phyloP scores from a whole-genome alignment of 2,113 vertebrate genomes.

The Fukomys damarensis region DNA sequence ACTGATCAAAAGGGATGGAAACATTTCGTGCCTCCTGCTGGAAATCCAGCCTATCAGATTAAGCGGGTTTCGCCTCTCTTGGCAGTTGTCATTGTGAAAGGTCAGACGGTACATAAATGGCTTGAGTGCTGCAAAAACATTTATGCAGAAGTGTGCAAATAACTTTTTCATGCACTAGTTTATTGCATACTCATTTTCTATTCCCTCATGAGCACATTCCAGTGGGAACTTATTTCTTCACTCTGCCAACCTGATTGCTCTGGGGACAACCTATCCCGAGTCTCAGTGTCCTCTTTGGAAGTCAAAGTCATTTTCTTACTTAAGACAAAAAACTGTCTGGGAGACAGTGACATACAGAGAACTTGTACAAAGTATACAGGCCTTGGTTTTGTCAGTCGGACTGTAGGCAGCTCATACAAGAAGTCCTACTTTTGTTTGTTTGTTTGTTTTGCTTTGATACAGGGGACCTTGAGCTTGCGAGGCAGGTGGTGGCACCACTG shows the following conservation, averaged over 20 bases:
- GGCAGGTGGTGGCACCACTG: no score
- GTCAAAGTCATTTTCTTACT: background rate
- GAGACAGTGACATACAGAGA: background rate
- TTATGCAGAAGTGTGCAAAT: background rate
- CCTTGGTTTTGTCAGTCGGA: background rate
- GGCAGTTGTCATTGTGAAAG: background rate
- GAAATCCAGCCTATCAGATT: background rate
- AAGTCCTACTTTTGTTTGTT: background rate
- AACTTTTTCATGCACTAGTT: background rate
- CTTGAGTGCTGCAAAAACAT: background rate
- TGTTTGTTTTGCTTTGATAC: no score
- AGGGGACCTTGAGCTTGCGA: no score
- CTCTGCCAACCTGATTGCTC: background rate
- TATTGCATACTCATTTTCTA: background rate
- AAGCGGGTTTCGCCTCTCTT: background rate
- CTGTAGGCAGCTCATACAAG: background rate
- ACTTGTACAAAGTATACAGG: background rate
- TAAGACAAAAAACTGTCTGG: background rate
- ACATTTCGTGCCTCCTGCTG: background rate
- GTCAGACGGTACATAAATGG: background rate
- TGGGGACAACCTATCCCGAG: background rate
- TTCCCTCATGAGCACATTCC: background rate
- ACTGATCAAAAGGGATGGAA: background rate
- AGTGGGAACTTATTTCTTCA: background rate
- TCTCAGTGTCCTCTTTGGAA: background rate